These are phyloP conservation scores for Eulacestoma nigropectus DNA, from an alignment of 2,113 vertebrate species.

Conservation along the genomic window DNA sequence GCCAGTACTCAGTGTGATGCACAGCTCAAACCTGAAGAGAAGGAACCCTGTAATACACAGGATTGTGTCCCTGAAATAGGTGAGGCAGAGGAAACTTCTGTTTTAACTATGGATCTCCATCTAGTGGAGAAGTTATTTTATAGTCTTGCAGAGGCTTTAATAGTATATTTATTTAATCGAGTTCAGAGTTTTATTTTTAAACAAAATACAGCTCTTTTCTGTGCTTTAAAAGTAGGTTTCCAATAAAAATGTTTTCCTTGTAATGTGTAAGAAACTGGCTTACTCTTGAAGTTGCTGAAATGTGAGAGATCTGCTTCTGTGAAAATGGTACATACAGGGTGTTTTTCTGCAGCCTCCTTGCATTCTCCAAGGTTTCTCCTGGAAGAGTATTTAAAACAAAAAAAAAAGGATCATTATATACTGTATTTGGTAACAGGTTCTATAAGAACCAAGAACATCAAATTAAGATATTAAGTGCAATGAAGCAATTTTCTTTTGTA, in stretches of 20 bases:
- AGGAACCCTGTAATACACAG: constrained; percentile 83
- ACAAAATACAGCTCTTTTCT: background rate
- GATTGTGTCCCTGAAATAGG: constrained; percentile 88
- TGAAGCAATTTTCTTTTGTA: background rate
- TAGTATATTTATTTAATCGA: background rate
- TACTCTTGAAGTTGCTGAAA: background rate
- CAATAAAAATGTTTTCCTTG: background rate
- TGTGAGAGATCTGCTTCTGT: background rate
- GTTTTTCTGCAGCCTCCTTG: background rate
- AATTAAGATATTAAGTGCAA: background rate
- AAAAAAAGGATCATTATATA: background rate
- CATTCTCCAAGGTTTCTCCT: background rate
- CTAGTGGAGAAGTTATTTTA: constrained; percentile 13
- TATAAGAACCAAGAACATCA: background rate
- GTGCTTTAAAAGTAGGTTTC: background rate
- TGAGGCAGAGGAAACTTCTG: constrained; percentile 52
- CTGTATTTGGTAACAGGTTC: background rate
- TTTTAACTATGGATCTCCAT: constrained; percentile 19
- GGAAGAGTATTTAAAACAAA: background rate
- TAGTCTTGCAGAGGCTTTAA: background rate
- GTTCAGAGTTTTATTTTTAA: background rate
- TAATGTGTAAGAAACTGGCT: background rate
- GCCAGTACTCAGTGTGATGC: constrained; percentile 79
- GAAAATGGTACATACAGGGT: background rate
- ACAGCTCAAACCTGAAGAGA: constrained; percentile 78